Conservation (phyloP, 1,140 invertebrate genomes). For the Marisa cornuarietis region DNA sequence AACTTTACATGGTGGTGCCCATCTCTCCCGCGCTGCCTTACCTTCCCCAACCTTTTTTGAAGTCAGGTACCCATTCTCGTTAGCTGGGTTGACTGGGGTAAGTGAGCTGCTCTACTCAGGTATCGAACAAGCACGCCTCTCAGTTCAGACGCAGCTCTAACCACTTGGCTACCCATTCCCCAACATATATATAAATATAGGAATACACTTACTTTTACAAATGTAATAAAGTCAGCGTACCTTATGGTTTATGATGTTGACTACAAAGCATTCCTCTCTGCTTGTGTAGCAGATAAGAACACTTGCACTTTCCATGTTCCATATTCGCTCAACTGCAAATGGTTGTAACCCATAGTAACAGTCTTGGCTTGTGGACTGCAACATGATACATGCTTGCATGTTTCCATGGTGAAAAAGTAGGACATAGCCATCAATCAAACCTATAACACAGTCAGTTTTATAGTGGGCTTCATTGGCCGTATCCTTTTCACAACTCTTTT, state of each 20-base stretch:
- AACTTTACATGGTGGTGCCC: too few species aligned
- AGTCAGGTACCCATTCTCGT: too few species aligned
- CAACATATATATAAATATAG: too few species aligned
- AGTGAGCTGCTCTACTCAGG: too few species aligned
- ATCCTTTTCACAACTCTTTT: not conserved
- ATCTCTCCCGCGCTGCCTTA: too few species aligned
- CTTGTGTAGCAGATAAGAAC: conserved; percentile 16
- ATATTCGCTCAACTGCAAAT: not conserved
- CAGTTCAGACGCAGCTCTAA: too few species aligned
- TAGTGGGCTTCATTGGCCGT: not conserved
- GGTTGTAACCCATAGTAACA: not conserved
- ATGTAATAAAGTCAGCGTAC: not conserved
- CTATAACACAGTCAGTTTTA: not conserved
- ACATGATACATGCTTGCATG: conserved; percentile 1
- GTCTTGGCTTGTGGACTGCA: not conserved
- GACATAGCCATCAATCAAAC: conserved; percentile 18
- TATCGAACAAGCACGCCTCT: too few species aligned
- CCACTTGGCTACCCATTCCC: too few species aligned
- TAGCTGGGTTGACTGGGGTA: too few species aligned
- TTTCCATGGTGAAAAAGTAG: not conserved
- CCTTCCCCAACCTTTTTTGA: too few species aligned
- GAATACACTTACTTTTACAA: too few species aligned
- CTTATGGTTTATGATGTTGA: not conserved
- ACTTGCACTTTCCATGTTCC: not conserved
- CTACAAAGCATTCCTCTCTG: conserved; percentile 3